Evolutionary conservation across 1,140 invertebrate genomes (phyloP).

Genomic region (Caerostris darwini): DNA sequence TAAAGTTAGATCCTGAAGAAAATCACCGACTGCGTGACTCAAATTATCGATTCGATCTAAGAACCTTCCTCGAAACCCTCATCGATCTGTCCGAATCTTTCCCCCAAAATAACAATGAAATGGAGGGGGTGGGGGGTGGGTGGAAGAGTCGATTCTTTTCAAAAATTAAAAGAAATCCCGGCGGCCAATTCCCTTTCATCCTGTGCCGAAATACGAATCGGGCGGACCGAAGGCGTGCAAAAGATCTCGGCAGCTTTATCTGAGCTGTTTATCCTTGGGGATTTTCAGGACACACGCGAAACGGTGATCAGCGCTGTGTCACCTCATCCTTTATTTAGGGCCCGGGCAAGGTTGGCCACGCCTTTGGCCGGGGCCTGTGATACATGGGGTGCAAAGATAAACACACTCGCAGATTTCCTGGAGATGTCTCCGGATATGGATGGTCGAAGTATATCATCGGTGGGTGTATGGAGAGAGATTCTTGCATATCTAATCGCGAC

Average conservation of each 20-base stretch:
- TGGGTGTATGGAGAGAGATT: background rate
- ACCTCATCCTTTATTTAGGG: conserved; percentile 64
- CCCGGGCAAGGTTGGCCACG: conserved; percentile 1
- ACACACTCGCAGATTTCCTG: conserved; percentile 32
- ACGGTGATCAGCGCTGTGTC: conserved; percentile 66
- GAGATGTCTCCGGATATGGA: background rate
- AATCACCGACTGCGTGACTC: too few relatives aligned
- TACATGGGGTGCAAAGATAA: conserved; percentile 29
- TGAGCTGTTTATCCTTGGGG: background rate
- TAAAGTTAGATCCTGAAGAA: too few relatives aligned
- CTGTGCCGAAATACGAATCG: background rate
- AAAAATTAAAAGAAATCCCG: conserved; percentile 28
- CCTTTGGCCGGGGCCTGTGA: conserved; percentile 3
- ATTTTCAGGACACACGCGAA: conserved; percentile 47
- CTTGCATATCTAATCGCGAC: conserved; percentile 4
- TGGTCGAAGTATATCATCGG: background rate
- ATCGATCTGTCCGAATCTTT: background rate
- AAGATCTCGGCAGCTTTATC: conserved; percentile 39
- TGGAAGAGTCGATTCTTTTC: background rate
- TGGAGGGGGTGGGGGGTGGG: too few relatives aligned
- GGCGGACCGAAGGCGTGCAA: background rate
- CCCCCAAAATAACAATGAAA: background rate
- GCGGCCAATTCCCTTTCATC: background rate
- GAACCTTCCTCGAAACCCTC: background rate
- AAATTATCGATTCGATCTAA: too few relatives aligned